Evolutionary conservation across 2,797 vertebrate species (phyloP).

Genomic region (Oophaga sylvatica): DNA sequence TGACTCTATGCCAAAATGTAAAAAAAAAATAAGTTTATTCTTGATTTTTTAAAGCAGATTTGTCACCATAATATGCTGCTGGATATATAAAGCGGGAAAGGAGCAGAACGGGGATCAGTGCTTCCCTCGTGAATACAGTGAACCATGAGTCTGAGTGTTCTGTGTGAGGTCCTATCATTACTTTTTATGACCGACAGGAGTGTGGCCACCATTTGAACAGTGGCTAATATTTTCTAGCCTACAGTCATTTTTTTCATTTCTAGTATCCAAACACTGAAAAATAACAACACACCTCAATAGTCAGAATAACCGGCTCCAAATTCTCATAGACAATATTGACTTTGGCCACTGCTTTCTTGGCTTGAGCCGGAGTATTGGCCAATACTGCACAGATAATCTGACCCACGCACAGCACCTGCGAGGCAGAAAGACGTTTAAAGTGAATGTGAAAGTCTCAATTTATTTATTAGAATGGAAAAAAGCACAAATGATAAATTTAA

Average conservation of each 20-base stretch:
- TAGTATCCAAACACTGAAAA: background rate
- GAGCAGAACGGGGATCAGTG: too few species aligned
- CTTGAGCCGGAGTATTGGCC: constrained; percentile 71
- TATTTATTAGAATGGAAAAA: background rate
- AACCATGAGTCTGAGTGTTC: too few species aligned
- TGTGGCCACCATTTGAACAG: background rate
- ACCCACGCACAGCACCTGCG: constrained; percentile 75
- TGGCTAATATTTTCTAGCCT: background rate
- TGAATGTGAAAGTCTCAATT: background rate
- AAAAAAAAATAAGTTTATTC: too few species aligned
- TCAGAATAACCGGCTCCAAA: constrained; percentile 73
- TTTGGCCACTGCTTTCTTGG: constrained; percentile 70
- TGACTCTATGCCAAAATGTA: too few species aligned
- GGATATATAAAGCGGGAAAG: too few species aligned
- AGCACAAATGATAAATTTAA: background rate
- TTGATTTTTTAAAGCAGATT: too few species aligned
- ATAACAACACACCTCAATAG: constrained; percentile 68
- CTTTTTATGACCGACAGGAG: background rate
- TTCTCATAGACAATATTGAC: constrained; percentile 74
- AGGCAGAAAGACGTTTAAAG: constrained; percentile 25
- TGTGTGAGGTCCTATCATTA: background rate
- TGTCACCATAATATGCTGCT: too few species aligned
- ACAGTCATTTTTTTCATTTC: background rate
- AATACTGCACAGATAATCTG: constrained; percentile 75
- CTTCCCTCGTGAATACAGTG: too few species aligned